These are phyloP conservation scores for Odontesthes bonariensis DNA, from an alignment of 2,113 vertebrate genomes.

Conservation along the genomic window DNA sequence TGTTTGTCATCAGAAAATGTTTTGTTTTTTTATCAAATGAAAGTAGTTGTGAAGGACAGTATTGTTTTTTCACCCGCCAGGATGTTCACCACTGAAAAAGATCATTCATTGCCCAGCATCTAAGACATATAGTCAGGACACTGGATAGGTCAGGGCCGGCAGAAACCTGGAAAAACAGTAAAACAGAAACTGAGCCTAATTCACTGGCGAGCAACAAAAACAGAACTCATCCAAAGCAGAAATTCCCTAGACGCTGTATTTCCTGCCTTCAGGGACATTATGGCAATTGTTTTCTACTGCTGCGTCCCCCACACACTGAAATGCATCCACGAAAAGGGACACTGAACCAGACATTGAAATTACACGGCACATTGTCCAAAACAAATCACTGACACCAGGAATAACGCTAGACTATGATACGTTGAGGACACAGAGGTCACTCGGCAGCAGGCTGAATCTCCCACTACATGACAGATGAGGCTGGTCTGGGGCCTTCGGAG, in stretches of 20 bases:
- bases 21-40: too few species aligned
- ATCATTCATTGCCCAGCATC: not conserved
- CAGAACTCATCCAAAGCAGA: constrained; percentile 26
- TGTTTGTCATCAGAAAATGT: too few species aligned
- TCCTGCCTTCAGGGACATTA: constrained; percentile 32
- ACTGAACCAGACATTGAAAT: constrained; percentile 80
- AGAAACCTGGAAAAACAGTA: constrained; percentile 18
- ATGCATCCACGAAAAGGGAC: constrained; percentile 62
- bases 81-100: not conserved
- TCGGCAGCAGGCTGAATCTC: constrained; percentile 27
- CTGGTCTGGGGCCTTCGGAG: constrained; percentile 13
- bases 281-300: constrained; percentile 53
- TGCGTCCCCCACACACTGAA: constrained; percentile 45
- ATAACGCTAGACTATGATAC: constrained; percentile 64
- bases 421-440: constrained; percentile 62
- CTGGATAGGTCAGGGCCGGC: constrained; percentile 4
- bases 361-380: constrained; percentile 76
- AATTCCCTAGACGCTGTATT: constrained; percentile 27
- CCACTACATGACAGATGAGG: constrained; percentile 36
- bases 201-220: constrained; percentile 39
- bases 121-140: not conserved
- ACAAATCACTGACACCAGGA: constrained; percentile 73
- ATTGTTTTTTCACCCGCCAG: not conserved
- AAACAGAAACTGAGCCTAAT: constrained; percentile 23
- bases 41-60: too few species aligned